Evolutionary conservation across 64 coral and sea anemone species (phyloP).

Genomic region (Acropora tenuis): DNA sequence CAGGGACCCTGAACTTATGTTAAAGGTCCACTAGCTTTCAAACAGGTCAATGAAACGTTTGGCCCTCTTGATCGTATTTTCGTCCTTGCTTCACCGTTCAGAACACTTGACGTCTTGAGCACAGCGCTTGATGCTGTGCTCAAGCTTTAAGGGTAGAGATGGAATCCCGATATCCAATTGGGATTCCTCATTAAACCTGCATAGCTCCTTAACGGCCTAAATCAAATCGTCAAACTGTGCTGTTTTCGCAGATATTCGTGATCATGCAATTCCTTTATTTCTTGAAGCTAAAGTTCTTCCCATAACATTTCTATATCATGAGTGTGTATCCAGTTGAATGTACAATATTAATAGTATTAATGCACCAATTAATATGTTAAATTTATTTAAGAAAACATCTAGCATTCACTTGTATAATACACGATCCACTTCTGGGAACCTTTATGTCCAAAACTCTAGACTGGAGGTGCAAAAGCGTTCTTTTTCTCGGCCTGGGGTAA

Average conservation of each 20-base stretch:
- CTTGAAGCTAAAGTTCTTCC: too few species aligned
- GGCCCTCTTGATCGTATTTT: neutral
- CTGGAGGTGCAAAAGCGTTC: too few species aligned
- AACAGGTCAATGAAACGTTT: slow-evolving; percentile 40
- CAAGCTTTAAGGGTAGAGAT: slow-evolving; percentile 13
- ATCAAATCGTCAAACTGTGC: slow-evolving; percentile 32
- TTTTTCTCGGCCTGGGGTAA: too few species aligned
- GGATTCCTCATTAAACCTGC: slow-evolving; percentile 7
- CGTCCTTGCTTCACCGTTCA: slow-evolving; percentile 1
- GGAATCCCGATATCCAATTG: neutral
- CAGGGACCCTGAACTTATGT: slow-evolving; percentile 21
- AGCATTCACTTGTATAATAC: too few species aligned
- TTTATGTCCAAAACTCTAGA: too few species aligned
- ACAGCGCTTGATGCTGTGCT: slow-evolving; percentile 18
- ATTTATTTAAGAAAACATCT: too few species aligned
- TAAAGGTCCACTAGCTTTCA: slow-evolving; percentile 38
- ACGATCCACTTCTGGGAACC: too few species aligned
- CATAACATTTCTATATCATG: too few species aligned
- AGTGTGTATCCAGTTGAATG: too few species aligned
- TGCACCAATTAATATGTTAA: too few species aligned
- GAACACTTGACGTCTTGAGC: neutral
- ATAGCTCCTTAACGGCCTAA: slow-evolving; percentile 9
- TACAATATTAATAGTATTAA: too few species aligned
- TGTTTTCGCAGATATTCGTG: slow-evolving; percentile 5
- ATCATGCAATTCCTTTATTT: neutral